Evolutionary conservation across 2,113 vertebrate species (phyloP), one percentile per base, ranked within the genome.

Genomic region (Irena cyanogastra): DNA sequence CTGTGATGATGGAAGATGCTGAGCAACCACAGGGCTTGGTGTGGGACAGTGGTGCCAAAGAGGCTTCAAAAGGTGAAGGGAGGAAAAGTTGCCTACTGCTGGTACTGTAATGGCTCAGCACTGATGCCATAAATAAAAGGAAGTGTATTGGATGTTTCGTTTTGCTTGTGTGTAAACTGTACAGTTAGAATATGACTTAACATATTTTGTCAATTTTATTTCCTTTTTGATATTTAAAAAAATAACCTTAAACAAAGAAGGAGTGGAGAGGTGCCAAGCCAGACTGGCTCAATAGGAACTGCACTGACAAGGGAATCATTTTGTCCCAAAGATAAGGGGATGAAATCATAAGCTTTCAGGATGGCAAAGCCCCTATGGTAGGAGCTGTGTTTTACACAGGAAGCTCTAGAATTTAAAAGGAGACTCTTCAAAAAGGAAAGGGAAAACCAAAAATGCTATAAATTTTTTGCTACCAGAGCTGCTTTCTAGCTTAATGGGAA

Each of bases 281-380:
- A 97, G 97, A 95, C 91, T 93, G 77, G 61, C 96, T 76, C 74
- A 70, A 53, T 88, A 72, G 92, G 95, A 96, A 45, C 83, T 90
- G 37, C 17, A 76, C 47, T 82, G 57, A 77, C 91, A 95, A 93
- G 75, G 93, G 90, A 97, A 81, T 89, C 83, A 78, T 85, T 86
- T 82, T 79, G 31, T 83, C 78, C 66, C 85, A 68, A 89, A 97
- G 80, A 50, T 65, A 75, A 95, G 56, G 18, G 37, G 41, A 87
- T 63, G 59, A 85, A 93, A 54, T 2, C 0, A 15, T 27, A 41
- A 83, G 16, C 37, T 94, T 75, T 85, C 45, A 69, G 63, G 31
- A 68, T 27, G 8, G 75, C 45, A 83, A 78, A 91, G 16, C 41
- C 28, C 53, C 31, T 33, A 45, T 41, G 57, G 26, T 23, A 82